Percentiles rank a stretch among this genome's conserved stretches.
Evolutionary conservation across 1,140 invertebrate species (phyloP).

Genomic region (Aphidius ervi): DNA sequence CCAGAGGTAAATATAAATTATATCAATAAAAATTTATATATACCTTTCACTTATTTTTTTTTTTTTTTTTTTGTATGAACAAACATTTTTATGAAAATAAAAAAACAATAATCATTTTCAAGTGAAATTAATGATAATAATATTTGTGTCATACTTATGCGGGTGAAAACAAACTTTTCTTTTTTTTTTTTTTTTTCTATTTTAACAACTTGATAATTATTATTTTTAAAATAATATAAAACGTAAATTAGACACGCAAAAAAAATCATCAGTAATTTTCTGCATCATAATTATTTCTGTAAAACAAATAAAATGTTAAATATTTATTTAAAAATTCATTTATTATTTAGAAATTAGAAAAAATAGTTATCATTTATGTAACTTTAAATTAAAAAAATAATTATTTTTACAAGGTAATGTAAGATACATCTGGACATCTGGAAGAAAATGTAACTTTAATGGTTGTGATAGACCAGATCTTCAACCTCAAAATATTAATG

Average conservation of each 20-base stretch:
- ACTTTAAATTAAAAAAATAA: too few relatives aligned
- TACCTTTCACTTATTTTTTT: too few relatives aligned
- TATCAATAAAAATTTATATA: background rate
- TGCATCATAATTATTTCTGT: too few relatives aligned
- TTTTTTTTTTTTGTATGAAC: too few relatives aligned
- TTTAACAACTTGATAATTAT: background rate
- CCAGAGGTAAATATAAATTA: constrained; percentile 53
- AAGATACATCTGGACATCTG: constrained; percentile 85
- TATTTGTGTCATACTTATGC: background rate
- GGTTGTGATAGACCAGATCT: constrained; percentile 83
- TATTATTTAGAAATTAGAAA: too few relatives aligned
- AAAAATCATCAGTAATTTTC: too few relatives aligned
- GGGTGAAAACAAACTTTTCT: background rate
- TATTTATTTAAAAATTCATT: too few relatives aligned
- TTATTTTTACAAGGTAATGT: constrained; percentile 48
- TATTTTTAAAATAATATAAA: too few relatives aligned
- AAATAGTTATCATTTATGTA: too few relatives aligned
- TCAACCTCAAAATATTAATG: constrained; percentile 83
- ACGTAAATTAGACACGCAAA: too few relatives aligned
- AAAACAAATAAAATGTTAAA: too few relatives aligned
- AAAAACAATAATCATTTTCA: background rate
- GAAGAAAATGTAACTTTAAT: constrained; percentile 87
- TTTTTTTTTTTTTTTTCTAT: background rate
- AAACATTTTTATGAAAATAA: too few relatives aligned
- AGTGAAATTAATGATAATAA: background rate